Percentiles rank a stretch among this genome's conserved stretches.
Conservation (phyloP, 2,797 vertebrate species). For the Anguilla anguilla region DNA sequence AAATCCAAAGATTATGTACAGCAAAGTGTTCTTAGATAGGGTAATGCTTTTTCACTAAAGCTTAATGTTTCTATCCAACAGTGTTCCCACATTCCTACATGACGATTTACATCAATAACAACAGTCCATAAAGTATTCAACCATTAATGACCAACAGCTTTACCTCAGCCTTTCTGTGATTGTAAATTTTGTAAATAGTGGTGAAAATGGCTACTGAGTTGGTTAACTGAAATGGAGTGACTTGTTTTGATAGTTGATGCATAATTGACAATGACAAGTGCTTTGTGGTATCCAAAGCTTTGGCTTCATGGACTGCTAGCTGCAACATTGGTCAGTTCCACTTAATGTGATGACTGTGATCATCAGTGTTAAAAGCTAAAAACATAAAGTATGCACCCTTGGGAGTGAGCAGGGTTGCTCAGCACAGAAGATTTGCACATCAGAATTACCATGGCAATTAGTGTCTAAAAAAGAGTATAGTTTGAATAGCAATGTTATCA, state of each 20-base stretch:
- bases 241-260: neutral
- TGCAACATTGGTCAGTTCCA: neutral
- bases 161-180: neutral
- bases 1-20: constrained; percentile 15
- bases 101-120: neutral
- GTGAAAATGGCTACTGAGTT: neutral
- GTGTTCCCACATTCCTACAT: neutral
- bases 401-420: neutral
- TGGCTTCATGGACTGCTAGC: neutral
- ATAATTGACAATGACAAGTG: constrained; percentile 8
- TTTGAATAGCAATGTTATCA: neutral
- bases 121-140: constrained; percentile 10
- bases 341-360: neutral
- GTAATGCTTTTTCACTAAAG: neutral
- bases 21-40: neutral
- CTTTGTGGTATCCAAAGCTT: constrained; percentile 5
- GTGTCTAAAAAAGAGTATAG: neutral
- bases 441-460: neutral
- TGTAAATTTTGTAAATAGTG: neutral
- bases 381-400: neutral
- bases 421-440: constrained; percentile 3
- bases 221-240: neutral
- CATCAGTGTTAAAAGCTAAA: neutral
- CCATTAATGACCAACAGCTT: neutral
- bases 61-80: neutral